Conservation (phyloP, 92 coral and sea anemone genomes). For the Porites cylindrica region DNA sequence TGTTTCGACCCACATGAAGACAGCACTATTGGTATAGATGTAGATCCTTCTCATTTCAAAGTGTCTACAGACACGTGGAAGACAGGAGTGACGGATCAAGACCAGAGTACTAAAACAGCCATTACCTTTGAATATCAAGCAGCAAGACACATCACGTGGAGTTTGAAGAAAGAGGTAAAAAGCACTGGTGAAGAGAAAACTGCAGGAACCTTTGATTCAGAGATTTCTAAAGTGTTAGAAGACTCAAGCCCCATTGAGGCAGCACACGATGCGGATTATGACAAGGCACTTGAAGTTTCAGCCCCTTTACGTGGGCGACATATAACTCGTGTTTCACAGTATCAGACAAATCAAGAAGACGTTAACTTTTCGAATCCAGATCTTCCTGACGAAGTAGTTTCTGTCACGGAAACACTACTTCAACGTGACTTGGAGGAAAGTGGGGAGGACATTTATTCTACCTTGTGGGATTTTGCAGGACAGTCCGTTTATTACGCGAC, state of each 20-base stretch:
- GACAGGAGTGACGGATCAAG: too few species aligned
- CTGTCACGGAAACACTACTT: background rate
- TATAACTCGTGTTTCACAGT: background rate
- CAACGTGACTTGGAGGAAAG: background rate
- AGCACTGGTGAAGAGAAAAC: background rate
- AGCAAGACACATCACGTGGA: too few species aligned
- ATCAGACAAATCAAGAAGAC: background rate
- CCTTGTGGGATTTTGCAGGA: too few species aligned
- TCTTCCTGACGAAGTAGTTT: constrained; percentile 10
- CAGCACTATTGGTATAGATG: too few species aligned
- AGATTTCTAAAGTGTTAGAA: background rate
- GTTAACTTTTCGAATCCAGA: background rate
- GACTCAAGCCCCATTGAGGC: background rate
- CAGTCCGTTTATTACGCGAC: too few species aligned
- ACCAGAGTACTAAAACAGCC: too few species aligned
- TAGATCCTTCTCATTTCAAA: too few species aligned
- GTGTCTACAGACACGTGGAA: too few species aligned
- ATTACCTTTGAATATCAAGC: too few species aligned
- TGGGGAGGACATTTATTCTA: background rate
- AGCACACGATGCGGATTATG: background rate
- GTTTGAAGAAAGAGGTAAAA: background rate
- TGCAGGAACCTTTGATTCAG: background rate
- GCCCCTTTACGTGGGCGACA: background rate
- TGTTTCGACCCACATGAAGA: too few species aligned
- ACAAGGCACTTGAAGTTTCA: background rate